Conservation (phyloP, 30 jellyfish, hydroid and myxozoan genomes). For the Chrysaora quinquecirrha region DNA sequence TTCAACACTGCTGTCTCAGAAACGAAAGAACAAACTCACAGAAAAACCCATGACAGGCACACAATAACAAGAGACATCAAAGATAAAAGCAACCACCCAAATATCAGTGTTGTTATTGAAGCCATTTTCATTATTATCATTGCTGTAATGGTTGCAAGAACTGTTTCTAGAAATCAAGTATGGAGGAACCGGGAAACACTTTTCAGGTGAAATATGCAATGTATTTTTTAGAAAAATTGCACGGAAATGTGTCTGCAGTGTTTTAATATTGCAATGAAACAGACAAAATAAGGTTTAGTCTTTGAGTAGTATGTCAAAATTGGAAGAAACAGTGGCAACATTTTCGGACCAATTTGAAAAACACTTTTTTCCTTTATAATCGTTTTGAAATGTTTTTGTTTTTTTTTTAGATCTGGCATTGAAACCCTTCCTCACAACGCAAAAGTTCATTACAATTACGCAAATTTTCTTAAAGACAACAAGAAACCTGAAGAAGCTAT, state of each 20-base stretch:
- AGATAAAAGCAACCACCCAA: too few relatives aligned
- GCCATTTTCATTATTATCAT: slow-evolving; percentile 23
- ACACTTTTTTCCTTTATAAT: neutral
- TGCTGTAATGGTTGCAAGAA: slow-evolving; percentile 29
- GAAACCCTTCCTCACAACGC: slow-evolving; percentile 87
- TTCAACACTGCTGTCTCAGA: too few relatives aligned
- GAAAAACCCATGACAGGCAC: too few relatives aligned
- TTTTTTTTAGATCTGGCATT: slow-evolving; percentile 76
- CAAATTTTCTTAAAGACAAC: slow-evolving; percentile 73
- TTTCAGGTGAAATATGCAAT: slow-evolving; percentile 70
- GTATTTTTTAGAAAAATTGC: too few relatives aligned
- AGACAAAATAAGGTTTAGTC: too few relatives aligned
- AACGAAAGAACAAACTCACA: too few relatives aligned
- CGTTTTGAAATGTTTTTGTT: neutral
- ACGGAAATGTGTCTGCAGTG: too few relatives aligned
- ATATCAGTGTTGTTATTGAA: neutral
- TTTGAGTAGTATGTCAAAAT: too few relatives aligned
- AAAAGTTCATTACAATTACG: slow-evolving; percentile 86
- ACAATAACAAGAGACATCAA: too few relatives aligned
- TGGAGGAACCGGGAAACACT: slow-evolving; percentile 90
- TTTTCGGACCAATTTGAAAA: too few relatives aligned
- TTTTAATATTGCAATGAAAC: too few relatives aligned
- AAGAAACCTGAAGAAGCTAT: slow-evolving; percentile 74
- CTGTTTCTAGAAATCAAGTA: slow-evolving; percentile 64
- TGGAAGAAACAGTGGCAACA: too few relatives aligned